Conservation (phyloP, 2,113 vertebrate genomes). For the Urocynchramus pylzowi region DNA sequence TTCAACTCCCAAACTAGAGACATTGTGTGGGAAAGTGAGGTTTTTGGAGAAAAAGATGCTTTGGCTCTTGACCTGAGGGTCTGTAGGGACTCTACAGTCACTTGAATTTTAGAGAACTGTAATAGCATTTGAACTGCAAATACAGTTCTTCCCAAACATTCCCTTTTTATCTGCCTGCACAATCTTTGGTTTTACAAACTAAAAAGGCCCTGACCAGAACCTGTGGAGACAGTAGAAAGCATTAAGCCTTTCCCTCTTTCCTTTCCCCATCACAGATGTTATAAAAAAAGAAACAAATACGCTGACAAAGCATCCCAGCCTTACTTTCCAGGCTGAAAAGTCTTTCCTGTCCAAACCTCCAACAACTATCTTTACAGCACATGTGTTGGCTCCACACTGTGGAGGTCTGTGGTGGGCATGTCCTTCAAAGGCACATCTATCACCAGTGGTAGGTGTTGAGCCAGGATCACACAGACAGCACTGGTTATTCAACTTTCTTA, state of each 20-base stretch:
- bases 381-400: neutral
- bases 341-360: neutral
- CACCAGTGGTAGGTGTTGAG: neutral
- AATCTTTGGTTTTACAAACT: neutral
- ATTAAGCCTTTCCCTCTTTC: neutral
- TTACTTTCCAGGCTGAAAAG: neutral
- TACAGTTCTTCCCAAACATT: neutral
- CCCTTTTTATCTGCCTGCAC: neutral
- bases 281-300: neutral
- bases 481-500: neutral
- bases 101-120: neutral
- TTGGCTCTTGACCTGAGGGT: neutral
- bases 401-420: neutral
- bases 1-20: neutral
- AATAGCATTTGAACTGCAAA: neutral
- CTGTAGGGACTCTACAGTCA: neutral
- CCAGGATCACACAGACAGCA: rapidly evolving
- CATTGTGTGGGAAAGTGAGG: neutral
- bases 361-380: neutral
- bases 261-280: neutral
- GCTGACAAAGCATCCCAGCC: neutral
- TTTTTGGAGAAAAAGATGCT: neutral
- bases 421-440: neutral
- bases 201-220: neutral
- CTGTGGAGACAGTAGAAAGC: neutral